Evolutionary conservation across 2,888 invertebrate species (phyloP), one percentile per base, ranked within the genome.

Genomic region (Papilio demoleus): DNA sequence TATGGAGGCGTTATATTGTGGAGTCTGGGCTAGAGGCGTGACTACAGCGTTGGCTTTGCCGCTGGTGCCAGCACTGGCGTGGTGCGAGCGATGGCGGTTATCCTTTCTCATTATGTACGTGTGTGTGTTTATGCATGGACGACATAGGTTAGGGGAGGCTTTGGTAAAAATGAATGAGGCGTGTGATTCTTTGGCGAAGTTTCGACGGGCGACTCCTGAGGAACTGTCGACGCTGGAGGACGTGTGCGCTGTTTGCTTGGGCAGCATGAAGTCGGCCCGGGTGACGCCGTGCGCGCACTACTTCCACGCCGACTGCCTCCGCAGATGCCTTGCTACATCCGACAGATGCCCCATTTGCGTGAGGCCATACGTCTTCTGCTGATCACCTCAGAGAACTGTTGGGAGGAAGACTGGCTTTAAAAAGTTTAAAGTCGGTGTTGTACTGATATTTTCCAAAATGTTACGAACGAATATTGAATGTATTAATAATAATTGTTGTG

Each of bases 241-340:
- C 76, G 95, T 96, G 0, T 97, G 97, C 81, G 96, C 96, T 0
- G 96, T 97, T 4, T 97, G 97, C 77, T 90, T 97, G 42, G 95
- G 94, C 71, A 81, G 88, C 1, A 96, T 96, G 96, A 89, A 89
- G 64, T 93, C 94, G 8, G 96, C 96, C 0, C 92, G 96, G 45
- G 94, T 96, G 11, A 96, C 96, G 0, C 96, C 96, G 0, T 97
- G 97, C 80, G 95, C 95, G 62, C 97, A 97, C 81, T 93, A 95
- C 81, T 97, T 96, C 86, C 97, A 97, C 80, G 96, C 96, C 0
- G 95, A 95, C 81, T 97, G 97, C 79, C 88, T 97, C 24, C 88
- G 96, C 70, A 93, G 94, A 73, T 96, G 96, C 79, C 90, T 96
- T n/a, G 95, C 95, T 73, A 90, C 93, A 14, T 95, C 95, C 4